These are phyloP conservation scores for Microcebus griseorufus DNA, from an alignment of 2,113 vertebrate species.

Conservation along the genomic window DNA sequence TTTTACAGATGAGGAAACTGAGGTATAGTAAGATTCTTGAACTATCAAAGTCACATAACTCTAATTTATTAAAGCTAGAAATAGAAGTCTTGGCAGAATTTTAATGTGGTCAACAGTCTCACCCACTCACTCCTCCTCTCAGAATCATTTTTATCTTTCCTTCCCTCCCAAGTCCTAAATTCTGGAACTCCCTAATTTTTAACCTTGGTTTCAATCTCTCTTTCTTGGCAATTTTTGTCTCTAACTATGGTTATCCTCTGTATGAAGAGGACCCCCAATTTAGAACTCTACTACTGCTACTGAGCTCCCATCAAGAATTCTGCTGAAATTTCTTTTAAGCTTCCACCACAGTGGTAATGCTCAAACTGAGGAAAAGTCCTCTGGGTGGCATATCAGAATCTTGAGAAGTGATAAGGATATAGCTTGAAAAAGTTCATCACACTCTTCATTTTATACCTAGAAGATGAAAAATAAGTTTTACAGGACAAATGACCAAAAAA, in stretches of 20 bases:
- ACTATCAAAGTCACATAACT: background rate
- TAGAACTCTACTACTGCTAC: background rate
- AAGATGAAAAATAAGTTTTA: background rate
- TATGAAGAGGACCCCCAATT: background rate
- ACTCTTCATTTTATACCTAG: background rate
- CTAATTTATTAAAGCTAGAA: background rate
- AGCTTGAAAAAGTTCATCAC: background rate
- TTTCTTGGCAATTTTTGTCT: background rate
- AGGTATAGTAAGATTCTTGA: background rate
- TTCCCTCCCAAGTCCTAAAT: background rate
- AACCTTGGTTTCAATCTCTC: background rate
- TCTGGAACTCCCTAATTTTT: background rate
- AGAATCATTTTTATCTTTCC: background rate
- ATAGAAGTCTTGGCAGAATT: background rate
- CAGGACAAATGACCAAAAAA: background rate
- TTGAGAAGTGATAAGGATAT: background rate
- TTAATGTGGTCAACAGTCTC: fast-evolving
- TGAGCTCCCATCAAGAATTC: background rate
- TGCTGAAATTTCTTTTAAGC: too few species aligned
- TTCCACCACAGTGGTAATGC: background rate
- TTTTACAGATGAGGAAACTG: background rate
- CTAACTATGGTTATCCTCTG: background rate
- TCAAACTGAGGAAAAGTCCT: background rate
- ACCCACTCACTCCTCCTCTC: background rate
- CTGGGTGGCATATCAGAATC: background rate